Percentiles rank a stretch among this genome's conserved stretches.
These are phyloP conservation scores for Oceanodroma tethys DNA, from an alignment of 2,113 vertebrate genomes.

Conservation along the genomic window DNA sequence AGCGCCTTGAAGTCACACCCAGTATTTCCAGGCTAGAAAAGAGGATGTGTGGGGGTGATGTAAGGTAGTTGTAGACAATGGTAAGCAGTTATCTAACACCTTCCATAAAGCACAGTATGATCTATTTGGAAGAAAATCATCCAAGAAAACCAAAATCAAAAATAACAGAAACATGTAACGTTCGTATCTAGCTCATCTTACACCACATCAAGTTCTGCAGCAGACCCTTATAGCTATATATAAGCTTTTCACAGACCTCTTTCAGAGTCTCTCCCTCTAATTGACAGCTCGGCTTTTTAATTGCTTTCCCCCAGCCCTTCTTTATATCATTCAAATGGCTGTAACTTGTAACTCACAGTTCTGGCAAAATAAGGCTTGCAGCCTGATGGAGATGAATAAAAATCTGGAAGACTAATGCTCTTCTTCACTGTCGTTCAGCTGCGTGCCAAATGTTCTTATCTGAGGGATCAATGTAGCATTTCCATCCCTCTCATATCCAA, in stretches of 20 bases:
- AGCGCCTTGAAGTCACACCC: accelerated
- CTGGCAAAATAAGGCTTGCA: not conserved
- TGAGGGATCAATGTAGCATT: not conserved
- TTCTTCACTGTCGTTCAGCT: not conserved
- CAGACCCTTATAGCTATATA: not conserved
- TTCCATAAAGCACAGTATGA: not conserved
- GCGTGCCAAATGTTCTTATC: not conserved
- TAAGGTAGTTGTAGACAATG: not conserved
- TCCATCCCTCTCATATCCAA: not conserved
- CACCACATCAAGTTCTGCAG: not conserved
- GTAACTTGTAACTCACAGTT: not conserved
- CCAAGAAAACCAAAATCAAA: not conserved
- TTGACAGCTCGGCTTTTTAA: not conserved
- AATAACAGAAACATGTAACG: accelerated
- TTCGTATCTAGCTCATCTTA: not conserved
- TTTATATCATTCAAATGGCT: not conserved
- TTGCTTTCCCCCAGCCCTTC: not conserved
- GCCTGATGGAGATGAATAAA: not conserved
- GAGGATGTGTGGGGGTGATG: not conserved
- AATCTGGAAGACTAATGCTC: conserved; percentile 1
- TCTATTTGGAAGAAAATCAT: not conserved
- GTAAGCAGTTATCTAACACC: not conserved
- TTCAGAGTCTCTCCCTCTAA: not conserved
- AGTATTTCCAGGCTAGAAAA: not conserved
- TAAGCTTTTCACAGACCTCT: not conserved